A percentile compares a stretch with the other conserved stretches of the same genome.
Evolutionary conservation across 2,888 invertebrate species (phyloP).

Genomic region (Pyralis farinalis): DNA sequence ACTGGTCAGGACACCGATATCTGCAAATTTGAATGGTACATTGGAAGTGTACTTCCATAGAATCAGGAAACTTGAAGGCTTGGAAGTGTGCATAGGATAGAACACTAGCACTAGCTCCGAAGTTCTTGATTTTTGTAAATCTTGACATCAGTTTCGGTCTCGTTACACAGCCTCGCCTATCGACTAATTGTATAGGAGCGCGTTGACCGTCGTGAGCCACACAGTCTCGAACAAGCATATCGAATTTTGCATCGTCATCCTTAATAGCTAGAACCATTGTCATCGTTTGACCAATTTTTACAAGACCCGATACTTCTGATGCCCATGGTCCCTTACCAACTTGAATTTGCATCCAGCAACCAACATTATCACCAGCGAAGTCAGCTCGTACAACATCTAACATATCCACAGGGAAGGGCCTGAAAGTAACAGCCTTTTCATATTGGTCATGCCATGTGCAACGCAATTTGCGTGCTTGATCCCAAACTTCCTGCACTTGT

Average conservation of each 20-base stretch:
- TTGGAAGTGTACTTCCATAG: conserved; percentile 98
- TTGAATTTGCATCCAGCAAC: conserved; percentile 99
- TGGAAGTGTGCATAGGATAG: conserved; percentile 96
- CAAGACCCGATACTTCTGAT: conserved; percentile 95
- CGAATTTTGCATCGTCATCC: conserved; percentile 96
- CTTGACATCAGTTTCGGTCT: conserved; percentile 95
- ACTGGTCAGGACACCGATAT: conserved; percentile 96
- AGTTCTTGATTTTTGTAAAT: conserved; percentile 97
- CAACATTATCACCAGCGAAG: conserved; percentile 96
- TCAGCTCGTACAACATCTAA: conserved; percentile 96
- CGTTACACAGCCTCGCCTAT: conserved; percentile 95
- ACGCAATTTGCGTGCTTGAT: conserved; percentile 93
- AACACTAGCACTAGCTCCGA: conserved; percentile 95
- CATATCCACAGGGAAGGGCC: conserved; percentile 98
- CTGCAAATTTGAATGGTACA: conserved; percentile 97
- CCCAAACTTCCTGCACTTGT: conserved; percentile 97
- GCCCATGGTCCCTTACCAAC: conserved; percentile 98
- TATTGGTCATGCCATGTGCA: conserved; percentile 98
- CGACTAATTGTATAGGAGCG: conserved; percentile 95
- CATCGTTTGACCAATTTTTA: conserved; percentile 98
- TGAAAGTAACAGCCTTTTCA: conserved; percentile 96
- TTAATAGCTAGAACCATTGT: conserved; percentile 98
- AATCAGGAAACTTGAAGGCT: conserved; percentile 97
- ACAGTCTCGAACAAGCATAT: conserved; percentile 96
- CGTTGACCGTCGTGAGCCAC: conserved; percentile 97